These are phyloP conservation scores for Loris lydekkerianus DNA, from an alignment of 2,797 vertebrate species.

Conservation along the genomic window DNA sequence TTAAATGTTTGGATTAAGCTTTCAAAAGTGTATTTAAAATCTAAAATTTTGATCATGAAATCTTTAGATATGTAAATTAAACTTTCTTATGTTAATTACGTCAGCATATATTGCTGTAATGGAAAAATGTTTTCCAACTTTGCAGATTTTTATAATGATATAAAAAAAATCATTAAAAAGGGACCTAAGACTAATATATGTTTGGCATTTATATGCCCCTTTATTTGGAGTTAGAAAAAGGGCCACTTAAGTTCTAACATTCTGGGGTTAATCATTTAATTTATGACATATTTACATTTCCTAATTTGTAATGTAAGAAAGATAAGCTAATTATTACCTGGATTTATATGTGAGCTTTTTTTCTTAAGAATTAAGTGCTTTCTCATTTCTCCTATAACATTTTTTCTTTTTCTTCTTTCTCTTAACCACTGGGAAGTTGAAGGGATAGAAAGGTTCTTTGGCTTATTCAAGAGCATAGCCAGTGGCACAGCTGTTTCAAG, in stretches of 20 bases:
- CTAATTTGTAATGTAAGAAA: constrained; percentile 62
- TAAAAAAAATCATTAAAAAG: constrained; percentile 62
- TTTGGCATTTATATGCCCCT: constrained; percentile 43
- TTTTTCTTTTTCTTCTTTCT: neutral
- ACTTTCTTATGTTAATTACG: constrained; percentile 49
- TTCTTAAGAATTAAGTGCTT: constrained; percentile 29
- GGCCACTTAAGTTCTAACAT: constrained; percentile 13
- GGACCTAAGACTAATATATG: neutral
- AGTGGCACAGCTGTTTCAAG: neutral
- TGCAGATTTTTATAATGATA: neutral
- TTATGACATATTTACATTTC: constrained; percentile 55
- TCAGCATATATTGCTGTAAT: constrained; percentile 21
- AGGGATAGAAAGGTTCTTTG: neutral
- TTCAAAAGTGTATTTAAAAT: neutral
- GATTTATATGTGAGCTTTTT: neutral
- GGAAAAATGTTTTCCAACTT: constrained; percentile 1
- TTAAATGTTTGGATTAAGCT: constrained; percentile 65
- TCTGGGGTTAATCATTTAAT: constrained; percentile 59
- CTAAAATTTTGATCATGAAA: constrained; percentile 23
- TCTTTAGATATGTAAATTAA: constrained; percentile 56
- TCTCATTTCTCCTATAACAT: neutral
- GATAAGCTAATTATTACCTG: constrained; percentile 47
- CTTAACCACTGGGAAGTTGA: neutral
- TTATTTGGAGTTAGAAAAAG: constrained; percentile 46
- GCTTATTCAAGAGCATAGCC: neutral